A percentile compares a stretch with the other conserved stretches of the same genome.
Evolutionary conservation across 2,113 vertebrate species (phyloP).

Genomic region (Taxidea taxus): DNA sequence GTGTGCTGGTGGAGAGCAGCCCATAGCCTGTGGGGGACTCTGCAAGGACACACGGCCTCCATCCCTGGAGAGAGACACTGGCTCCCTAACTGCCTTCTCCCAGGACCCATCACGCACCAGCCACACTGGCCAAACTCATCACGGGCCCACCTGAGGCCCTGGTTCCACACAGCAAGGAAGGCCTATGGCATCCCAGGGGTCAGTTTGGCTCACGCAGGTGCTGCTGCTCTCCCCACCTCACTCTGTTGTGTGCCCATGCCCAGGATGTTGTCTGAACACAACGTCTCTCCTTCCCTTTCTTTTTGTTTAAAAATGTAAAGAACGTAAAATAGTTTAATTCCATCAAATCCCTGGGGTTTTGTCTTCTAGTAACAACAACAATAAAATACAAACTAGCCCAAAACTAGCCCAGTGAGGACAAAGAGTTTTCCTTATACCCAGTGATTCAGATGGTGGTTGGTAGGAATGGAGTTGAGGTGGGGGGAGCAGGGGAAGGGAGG

Average conservation of each 20-base stretch:
- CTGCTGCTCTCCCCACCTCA: background rate
- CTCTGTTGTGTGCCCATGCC: background rate
- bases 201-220: background rate
- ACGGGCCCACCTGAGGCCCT: accelerated
- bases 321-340: background rate
- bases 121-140: background rate
- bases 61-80: background rate
- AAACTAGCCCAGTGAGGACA: background rate
- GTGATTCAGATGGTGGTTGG: background rate
- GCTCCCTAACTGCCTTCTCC: background rate
- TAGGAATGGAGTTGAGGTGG: background rate
- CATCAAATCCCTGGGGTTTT: background rate
- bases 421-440: background rate
- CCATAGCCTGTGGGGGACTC: background rate
- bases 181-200: background rate
- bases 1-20: background rate
- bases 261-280: background rate
- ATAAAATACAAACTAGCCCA: background rate
- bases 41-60: background rate
- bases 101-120: accelerated
- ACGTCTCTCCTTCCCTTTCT: background rate
- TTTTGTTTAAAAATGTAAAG: constrained; percentile 32
- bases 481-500: no score
- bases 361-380: background rate
- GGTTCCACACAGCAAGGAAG: background rate